Evolutionary conservation across 2,888 invertebrate species (phyloP).

Genomic region (Idaea biselata): DNA sequence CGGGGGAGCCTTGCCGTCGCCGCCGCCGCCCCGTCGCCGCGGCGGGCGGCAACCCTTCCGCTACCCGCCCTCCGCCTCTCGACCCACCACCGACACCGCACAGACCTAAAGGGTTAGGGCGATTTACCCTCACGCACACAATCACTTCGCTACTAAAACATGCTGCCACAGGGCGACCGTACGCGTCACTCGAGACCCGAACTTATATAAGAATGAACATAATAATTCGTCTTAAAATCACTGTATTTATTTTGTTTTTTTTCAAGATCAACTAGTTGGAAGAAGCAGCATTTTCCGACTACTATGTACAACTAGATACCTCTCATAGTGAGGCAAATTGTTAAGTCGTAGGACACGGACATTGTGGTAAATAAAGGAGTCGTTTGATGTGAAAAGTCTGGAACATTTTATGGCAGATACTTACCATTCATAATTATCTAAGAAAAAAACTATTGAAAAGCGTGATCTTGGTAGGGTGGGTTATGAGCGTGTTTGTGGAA

Average conservation of each 20-base stretch:
- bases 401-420: background rate
- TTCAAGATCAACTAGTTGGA: too few relatives aligned
- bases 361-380: too few relatives aligned
- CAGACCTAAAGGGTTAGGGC: conserved; percentile 73
- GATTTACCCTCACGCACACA: conserved; percentile 57
- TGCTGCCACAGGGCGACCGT: background rate
- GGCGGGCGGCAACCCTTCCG: conserved; percentile 71
- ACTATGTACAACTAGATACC: too few relatives aligned
- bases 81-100: conserved; percentile 59
- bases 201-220: too few relatives aligned
- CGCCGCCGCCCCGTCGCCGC: conserved; percentile 50
- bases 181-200: too few relatives aligned
- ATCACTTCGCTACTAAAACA: conserved; percentile 29
- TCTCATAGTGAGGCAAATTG: too few relatives aligned
- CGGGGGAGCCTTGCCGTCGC: conserved; percentile 47
- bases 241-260: too few relatives aligned
- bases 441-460: conserved; percentile 7
- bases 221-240: too few relatives aligned
- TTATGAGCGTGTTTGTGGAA: conserved; percentile 16
- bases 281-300: too few relatives aligned
- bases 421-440: background rate
- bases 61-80: conserved; percentile 62
- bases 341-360: too few relatives aligned
- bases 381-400: too few relatives aligned
- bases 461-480: conserved; percentile 12